These are phyloP conservation scores for Poecilobothrus nobilitatus DNA, from an alignment of 2,888 invertebrate genomes.

Conservation along the genomic window DNA sequence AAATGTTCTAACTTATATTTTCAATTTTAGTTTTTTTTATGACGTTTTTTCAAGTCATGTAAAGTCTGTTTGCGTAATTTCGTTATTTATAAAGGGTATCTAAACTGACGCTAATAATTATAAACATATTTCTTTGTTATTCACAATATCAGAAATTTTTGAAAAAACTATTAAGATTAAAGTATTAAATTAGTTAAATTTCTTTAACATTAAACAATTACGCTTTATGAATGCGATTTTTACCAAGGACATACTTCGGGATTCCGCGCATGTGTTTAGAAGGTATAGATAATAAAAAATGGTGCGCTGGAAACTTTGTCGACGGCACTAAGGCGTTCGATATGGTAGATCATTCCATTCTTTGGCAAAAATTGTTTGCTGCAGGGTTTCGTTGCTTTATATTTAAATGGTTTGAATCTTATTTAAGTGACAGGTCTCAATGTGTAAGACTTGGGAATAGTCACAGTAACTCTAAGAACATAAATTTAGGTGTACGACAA, in stretches of 20 bases:
- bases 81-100: no score
- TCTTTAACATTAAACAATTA: not conserved
- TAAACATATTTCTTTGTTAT: no score
- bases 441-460: not conserved
- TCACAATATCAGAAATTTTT: no score
- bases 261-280: not conserved
- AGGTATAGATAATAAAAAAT: not conserved
- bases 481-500: not conserved
- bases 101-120: no score
- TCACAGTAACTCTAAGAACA: not conserved
- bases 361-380: not conserved
- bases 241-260: not conserved
- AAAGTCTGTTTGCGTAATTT: no score
- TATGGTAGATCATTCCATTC: not conserved
- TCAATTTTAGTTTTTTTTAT: no score
- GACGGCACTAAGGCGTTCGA: not conserved
- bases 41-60: no score
- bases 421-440: not conserved
- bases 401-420: not conserved
- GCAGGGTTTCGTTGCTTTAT: not conserved
- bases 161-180: no score
- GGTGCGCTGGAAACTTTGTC: no score
- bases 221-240: not conserved
- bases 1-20: no score
- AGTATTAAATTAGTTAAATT: not conserved